These are phyloP conservation scores for Calcarius lapponicus DNA, from an alignment of 2,797 vertebrate species.

Conservation along the genomic window DNA sequence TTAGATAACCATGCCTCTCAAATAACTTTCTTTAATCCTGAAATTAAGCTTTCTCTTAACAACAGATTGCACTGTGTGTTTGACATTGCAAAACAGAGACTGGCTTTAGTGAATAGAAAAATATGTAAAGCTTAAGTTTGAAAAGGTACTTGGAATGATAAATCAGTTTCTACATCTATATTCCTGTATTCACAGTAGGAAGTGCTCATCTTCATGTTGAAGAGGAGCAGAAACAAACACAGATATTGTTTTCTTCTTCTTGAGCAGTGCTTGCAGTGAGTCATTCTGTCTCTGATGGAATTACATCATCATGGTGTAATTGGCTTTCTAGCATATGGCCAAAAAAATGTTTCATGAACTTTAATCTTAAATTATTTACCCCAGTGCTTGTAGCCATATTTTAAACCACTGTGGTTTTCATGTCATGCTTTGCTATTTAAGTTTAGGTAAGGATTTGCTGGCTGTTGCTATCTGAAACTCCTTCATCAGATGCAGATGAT, in stretches of 20 bases:
- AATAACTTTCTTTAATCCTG: not conserved
- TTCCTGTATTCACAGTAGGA: not conserved
- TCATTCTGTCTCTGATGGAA: not conserved
- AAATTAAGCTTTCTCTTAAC: not conserved
- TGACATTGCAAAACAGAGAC: not conserved
- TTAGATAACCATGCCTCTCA: not conserved
- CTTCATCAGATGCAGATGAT: not conserved
- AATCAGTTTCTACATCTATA: rapidly evolving
- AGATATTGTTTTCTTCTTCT: not conserved
- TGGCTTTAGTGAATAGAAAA: not conserved
- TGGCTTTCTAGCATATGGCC: not conserved
- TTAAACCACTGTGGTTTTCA: not conserved
- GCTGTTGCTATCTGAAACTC: not conserved
- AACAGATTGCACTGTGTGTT: not conserved
- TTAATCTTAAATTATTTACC: not conserved
- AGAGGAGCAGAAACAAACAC: not conserved
- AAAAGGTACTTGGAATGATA: not conserved
- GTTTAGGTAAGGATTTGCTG: not conserved
- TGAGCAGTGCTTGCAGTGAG: not conserved
- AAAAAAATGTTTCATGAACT: not conserved
- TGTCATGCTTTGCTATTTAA: not conserved
- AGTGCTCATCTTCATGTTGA: not conserved
- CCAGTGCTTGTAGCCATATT: not conserved
- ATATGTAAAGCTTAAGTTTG: not conserved
- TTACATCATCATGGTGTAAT: not conserved